These are phyloP conservation scores for Nymphicus hollandicus DNA, from an alignment of 2,113 vertebrate species.

Conservation along the genomic window DNA sequence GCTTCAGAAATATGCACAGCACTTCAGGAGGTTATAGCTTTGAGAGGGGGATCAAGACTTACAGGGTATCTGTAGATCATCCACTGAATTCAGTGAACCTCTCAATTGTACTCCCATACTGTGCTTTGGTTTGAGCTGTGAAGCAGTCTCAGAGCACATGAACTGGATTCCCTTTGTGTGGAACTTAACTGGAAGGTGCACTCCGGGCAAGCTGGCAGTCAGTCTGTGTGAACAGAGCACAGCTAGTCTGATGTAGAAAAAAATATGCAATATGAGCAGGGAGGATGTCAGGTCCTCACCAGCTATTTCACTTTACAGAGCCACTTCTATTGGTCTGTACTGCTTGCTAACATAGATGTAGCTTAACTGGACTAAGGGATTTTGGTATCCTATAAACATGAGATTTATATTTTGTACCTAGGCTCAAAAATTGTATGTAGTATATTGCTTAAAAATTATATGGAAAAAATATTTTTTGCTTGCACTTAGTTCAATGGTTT, in stretches of 20 bases:
- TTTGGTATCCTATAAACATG: background rate
- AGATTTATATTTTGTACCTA: background rate
- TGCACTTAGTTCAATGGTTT: background rate
- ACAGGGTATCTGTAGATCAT: background rate
- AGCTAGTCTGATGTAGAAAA: background rate
- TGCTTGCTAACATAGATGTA: background rate
- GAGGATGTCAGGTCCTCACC: background rate
- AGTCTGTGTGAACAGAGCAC: background rate
- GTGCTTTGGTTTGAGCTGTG: background rate
- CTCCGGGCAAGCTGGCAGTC: background rate
- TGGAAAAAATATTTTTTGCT: background rate
- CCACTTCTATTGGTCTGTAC: background rate
- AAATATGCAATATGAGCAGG: rapidly evolving
- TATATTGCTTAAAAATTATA: background rate
- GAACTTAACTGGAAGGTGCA: background rate
- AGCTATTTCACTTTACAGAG: background rate
- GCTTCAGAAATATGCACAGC: background rate
- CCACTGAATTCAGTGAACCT: background rate
- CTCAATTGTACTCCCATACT: background rate
- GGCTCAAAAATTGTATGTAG: background rate
- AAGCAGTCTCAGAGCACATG: background rate
- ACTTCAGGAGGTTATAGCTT: background rate
- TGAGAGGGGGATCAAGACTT: background rate
- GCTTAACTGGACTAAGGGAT: background rate
- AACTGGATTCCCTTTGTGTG: background rate